Evolutionary conservation across 2,888 invertebrate species (phyloP), one percentile per base, ranked within the genome.

Genomic region (Julus scandinavius): DNA sequence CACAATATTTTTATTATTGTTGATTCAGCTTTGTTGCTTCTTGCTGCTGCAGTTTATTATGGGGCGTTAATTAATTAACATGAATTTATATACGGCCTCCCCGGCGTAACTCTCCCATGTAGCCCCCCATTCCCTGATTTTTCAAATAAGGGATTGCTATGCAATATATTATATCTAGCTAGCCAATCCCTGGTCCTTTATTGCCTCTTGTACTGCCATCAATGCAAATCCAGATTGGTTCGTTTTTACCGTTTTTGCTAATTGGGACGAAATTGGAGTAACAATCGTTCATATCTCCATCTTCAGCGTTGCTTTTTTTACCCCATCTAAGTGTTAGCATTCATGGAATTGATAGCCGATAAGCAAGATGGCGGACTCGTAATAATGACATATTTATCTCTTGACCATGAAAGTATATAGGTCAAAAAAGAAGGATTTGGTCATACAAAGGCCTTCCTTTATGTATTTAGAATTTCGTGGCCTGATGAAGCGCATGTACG

Each of bases 111-210:
- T 80, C 38, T 40, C 80, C 80, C 80, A 11, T 13, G 80, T 80
- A 80, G 80, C 38, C 80, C 80, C 45, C 80, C 80, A 40, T 15
- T 80, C 80, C 80, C 80, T 80, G 4, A 80, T 80, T 80, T 45
- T 80, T 80, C 80, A 80, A 40, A 80, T 80, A 80, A 80, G 80
- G 80, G 80, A 80, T 80, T 80, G 80, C 80, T 80, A 80, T 80
- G 80, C 80, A 80, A 80, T 80, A 80, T 80, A 38, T 80, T 80
- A 80, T 80, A 80, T 80, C 80, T 80, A 80, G 80, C 80, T 80
- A 80, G 80, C 80, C 80, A 80, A 80, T 80, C 80, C 80, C 80
- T 80, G 80, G 80, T 80, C 80, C 80, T 80, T 80, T 80, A 80
- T 80, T 80, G 38, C 38, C 80, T 80, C 38, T 80, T 15, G 38